Evolutionary conservation across 2,113 vertebrate species (phyloP), one percentile per base, ranked within the genome.

Genomic region (Pyrgilauda ruficollis): DNA sequence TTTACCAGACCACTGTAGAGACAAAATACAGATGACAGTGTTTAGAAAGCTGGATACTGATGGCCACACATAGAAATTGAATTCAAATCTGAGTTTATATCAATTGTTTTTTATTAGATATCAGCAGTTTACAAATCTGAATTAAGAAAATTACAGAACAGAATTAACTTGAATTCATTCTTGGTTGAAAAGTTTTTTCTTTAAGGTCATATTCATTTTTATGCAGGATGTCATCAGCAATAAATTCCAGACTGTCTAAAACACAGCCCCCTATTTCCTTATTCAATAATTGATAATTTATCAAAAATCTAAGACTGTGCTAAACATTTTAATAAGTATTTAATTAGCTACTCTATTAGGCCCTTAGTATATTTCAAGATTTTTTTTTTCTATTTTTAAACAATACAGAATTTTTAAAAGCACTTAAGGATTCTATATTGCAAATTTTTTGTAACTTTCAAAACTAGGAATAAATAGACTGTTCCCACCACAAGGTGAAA

Each of bases 161-260:
- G 74, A 97, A 63, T 92, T 92, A 50, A n/a, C 24, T 86, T 85
- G 87, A 96, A 66, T 88, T 94, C 61, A 43, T 73, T 94, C 82
- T 94, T 62, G 53, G 30, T 72, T 84, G 83, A n/a, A 67, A 81
- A 47, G 55, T 31, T 82, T 56, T 81, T 52, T 39, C 80, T 96
- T 88, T 58, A 64, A 88, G 72, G 37, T 97, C 68, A 77, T 70
- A 68, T 70, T 49, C 14, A 80, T 94, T 97, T 96, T 78, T 89
- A 95, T 81, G 91, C 62, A 89, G 44, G 74, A 91, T 82, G 64
- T 92, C 92, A 93, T 56, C 72, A 96, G 64, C 76, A 94, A 70
- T 91, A 94, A 94, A 75, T 92, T 75, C 95, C 80, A 89, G 90
- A 76, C 97, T 97, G 97, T 97, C 96, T 97, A 97, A 97, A 98